Evolutionary conservation across 2,888 invertebrate species (phyloP).

Genomic region (Hirtodrosophila duncani): DNA sequence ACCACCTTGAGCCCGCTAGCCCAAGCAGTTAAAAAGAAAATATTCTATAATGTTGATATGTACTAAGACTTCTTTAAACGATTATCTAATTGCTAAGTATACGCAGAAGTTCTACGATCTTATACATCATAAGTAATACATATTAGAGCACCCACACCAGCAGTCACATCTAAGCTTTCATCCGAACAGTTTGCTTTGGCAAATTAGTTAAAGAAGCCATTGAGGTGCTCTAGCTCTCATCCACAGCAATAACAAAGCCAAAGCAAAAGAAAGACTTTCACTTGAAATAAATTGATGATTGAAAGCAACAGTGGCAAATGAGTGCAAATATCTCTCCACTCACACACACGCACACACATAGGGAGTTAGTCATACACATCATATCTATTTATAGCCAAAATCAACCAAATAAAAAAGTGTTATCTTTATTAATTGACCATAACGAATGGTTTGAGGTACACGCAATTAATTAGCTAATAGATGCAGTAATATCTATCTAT

Average conservation of each 20-base stretch:
- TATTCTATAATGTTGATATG: no score
- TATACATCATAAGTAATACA: no score
- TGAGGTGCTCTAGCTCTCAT: constrained; percentile 28
- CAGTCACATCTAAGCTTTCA: no score
- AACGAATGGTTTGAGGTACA: constrained; percentile 16
- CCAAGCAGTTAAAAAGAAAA: no score
- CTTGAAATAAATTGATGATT: constrained; percentile 43
- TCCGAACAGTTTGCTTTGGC: constrained; percentile 24
- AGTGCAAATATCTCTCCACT: constrained; percentile 30
- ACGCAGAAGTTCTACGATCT: no score
- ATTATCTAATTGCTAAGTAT: no score
- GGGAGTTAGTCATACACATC: constrained; percentile 18
- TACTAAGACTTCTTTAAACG: no score
- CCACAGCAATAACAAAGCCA: constrained; percentile 29
- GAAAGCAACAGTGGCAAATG: constrained; percentile 50
- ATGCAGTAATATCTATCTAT: not conserved
- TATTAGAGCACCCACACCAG: no score
- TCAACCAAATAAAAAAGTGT: no score
- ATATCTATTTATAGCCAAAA: no score
- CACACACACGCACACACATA: constrained; percentile 4
- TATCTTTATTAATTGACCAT: no score
- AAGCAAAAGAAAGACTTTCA: constrained; percentile 49
- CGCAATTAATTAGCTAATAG: not conserved
- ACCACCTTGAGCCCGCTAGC: no score
- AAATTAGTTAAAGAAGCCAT: constrained; percentile 30